Percentiles rank a stretch among this genome's conserved stretches.
These are phyloP conservation scores for Arnoldichthys spilopterus DNA, from an alignment of 2,797 vertebrate species.

Conservation along the genomic window DNA sequence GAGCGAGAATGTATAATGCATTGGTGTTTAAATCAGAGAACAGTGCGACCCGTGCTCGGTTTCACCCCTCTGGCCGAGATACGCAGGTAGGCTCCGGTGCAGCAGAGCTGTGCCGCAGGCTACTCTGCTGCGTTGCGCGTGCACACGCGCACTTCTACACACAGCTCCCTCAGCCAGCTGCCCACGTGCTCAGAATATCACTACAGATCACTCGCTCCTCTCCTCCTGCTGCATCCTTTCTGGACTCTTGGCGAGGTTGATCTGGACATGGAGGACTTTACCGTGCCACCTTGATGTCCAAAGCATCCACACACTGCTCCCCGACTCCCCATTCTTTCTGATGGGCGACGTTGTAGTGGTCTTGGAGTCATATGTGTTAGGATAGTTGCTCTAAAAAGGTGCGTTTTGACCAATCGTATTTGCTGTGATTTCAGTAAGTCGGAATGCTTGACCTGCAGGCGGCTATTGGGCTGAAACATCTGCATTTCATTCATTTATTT, in stretches of 20 bases:
- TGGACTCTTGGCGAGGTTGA: background rate
- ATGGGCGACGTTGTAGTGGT: too few relatives aligned
- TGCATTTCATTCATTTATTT: too few relatives aligned
- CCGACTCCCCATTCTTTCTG: too few relatives aligned
- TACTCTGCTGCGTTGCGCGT: background rate
- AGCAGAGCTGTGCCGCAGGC: conserved; percentile 34
- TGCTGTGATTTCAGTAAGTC: too few relatives aligned
- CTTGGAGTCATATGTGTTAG: too few relatives aligned
- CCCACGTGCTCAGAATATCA: conserved; percentile 38
- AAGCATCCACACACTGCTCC: too few relatives aligned
- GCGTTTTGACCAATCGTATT: too few relatives aligned
- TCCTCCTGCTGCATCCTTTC: background rate
- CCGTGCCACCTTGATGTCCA: background rate
- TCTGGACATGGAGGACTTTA: background rate
- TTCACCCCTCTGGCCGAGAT: conserved; percentile 31
- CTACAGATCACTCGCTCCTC: conserved; percentile 5
- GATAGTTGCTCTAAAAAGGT: too few relatives aligned
- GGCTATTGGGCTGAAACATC: too few relatives aligned
- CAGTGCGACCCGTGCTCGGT: conserved; percentile 30
- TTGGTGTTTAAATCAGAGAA: conserved; percentile 68
- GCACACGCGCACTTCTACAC: conserved; percentile 8
- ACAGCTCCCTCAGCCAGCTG: conserved; percentile 6
- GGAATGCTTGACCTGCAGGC: too few relatives aligned
- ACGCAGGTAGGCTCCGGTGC: conserved; percentile 16
- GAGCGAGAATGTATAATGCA: conserved; percentile 47